These are phyloP conservation scores for Aphodius granarius DNA, from an alignment of 2,888 invertebrate genomes.

Conservation along the genomic window DNA sequence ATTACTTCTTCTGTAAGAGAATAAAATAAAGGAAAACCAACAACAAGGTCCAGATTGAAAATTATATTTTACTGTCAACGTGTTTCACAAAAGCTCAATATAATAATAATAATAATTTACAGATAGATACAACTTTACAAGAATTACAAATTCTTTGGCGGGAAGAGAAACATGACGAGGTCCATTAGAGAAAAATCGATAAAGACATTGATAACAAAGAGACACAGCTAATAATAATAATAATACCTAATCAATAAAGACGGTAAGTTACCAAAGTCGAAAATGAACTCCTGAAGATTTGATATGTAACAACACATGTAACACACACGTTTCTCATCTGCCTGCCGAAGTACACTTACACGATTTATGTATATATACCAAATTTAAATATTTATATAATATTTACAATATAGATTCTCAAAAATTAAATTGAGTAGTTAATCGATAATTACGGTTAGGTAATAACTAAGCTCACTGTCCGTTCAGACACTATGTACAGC, in stretches of 20 bases:
- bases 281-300: conserved; percentile 31
- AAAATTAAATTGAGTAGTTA: conserved; percentile 33
- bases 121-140: conserved; percentile 42
- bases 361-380: conserved; percentile 9
- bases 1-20: conserved; percentile 1
- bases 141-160: conserved; percentile 52
- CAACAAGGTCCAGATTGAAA: conserved; percentile 46
- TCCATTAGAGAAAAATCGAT: conserved; percentile 18
- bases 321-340: conserved; percentile 46
- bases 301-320: conserved; percentile 45
- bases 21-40: conserved; percentile 7
- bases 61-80: conserved; percentile 52
- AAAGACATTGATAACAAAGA: conserved; percentile 6
- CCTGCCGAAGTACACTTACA: conserved; percentile 41
- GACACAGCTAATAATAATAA: neutral
- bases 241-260: neutral
- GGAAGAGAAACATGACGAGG: conserved; percentile 47
- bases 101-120: conserved; percentile 33
- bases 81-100: conserved; percentile 54
- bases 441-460: conserved; percentile 25
- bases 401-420: conserved; percentile 43
- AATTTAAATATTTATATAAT: conserved; percentile 48
- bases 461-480: conserved; percentile 45
- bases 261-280: conserved; percentile 20
- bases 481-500: conserved; percentile 43